Conservation (phyloP, 1,140 invertebrate genomes). For the Pomphorhynchus laevis region DNA sequence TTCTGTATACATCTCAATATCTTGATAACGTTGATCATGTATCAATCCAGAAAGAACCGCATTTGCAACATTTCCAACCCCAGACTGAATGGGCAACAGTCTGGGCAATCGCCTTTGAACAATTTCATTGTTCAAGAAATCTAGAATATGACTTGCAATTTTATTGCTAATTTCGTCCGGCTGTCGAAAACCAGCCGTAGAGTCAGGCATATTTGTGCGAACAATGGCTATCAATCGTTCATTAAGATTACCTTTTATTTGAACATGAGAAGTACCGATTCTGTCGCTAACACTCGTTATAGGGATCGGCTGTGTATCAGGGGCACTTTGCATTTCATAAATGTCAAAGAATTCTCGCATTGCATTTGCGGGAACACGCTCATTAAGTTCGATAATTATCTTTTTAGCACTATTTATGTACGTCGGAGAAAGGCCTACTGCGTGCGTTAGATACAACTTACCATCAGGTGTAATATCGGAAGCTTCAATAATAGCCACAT, state of each 20-base stretch:
- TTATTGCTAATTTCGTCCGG: background rate
- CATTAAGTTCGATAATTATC: background rate
- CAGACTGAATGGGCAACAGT: background rate
- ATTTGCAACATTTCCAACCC: background rate
- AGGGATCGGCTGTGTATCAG: background rate
- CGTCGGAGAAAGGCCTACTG: background rate
- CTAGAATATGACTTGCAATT: background rate
- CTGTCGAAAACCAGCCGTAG: background rate
- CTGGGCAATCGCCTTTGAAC: background rate
- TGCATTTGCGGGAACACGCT: background rate
- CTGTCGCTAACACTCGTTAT: background rate
- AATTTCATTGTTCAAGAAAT: background rate
- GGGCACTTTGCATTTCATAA: background rate
- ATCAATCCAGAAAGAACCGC: background rate
- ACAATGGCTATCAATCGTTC: background rate
- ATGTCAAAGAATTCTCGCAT: background rate
- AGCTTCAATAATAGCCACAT: background rate
- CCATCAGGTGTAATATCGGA: background rate
- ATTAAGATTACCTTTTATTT: too few relatives aligned
- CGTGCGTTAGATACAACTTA: background rate
- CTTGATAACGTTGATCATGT: background rate
- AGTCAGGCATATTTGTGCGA: background rate
- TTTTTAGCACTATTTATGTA: background rate
- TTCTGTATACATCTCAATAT: background rate
- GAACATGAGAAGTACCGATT: background rate